Base-by-base conservation (phyloP, 2,888 invertebrate species). In the Ormyrus rosae region DNA sequence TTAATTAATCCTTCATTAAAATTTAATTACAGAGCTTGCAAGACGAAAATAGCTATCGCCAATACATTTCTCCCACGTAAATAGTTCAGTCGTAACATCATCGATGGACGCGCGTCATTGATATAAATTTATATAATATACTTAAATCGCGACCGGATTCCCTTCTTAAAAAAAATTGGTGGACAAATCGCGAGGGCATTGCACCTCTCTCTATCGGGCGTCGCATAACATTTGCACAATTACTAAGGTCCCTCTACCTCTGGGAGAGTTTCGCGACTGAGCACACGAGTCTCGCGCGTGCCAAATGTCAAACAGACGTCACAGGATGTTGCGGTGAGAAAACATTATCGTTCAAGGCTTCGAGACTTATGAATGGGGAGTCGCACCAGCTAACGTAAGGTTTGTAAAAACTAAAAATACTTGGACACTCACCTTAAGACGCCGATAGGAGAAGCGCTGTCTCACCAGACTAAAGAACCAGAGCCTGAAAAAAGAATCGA, bases 281-380 rank as follows among this genome's bases (percentile, higher is more conserved):
- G 6, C 5, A 19, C 19, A 19, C 19, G 19, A 51, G 10, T 72
- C 50, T 50, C 0, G 55, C 72, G 34, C 55, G 10, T 34, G 45
- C 13, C 48, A 46, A 55, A 73, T 55, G 73, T 46, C 56, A 82
- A 78, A 82, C 77, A 61, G 61, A 72, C 75, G 53, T 80, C 80
- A 70, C 69, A 75, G 75, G 75, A 75, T 67, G 64, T 80, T 61
- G 45, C 77, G 71, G 56, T 34, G 9, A 55, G 10, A 53, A 55
- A 48, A 64, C 7, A 10, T 13, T 48, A 50, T 50, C 51, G 19
- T 9, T 9, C 51, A 10, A 19, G 60, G 13, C 34, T 19, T 51
- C 50, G 9, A 55, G 19, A 51, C 9, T 9, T 9, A 65, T 74
- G 65, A 74, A 74, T 64, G 65, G 34, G 34, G 19, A 74, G 56